Evolutionary conservation across 2,888 invertebrate species (phyloP).

Genomic region (Pandemis corylana): DNA sequence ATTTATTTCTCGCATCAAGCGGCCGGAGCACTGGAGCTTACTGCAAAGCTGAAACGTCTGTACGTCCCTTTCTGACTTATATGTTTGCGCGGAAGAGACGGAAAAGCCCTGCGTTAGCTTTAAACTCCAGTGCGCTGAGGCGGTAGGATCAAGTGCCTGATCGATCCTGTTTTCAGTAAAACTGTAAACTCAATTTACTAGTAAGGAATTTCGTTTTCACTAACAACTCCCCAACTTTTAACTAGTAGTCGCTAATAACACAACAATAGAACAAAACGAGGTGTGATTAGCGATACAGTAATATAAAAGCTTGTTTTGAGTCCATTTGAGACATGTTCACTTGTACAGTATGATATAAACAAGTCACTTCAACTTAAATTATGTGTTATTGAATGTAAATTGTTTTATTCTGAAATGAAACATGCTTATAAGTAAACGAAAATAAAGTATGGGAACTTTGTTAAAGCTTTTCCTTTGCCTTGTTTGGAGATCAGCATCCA

Average conservation of each 20-base stretch:
- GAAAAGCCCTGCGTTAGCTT: not conserved
- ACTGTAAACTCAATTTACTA: slow-evolving; percentile 39
- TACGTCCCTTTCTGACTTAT: not conserved
- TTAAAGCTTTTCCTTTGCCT: slow-evolving; percentile 64
- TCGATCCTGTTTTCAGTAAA: slow-evolving; percentile 35
- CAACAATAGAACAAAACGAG: slow-evolving; percentile 60
- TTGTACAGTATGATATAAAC: slow-evolving; percentile 78
- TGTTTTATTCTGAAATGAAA: slow-evolving; percentile 83
- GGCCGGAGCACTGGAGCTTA: slow-evolving; percentile 10
- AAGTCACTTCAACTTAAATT: slow-evolving; percentile 83
- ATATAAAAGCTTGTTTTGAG: slow-evolving; percentile 51
- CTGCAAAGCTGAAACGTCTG: not conserved
- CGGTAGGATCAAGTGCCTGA: not conserved
- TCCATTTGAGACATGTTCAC: slow-evolving; percentile 51
- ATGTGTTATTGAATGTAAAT: slow-evolving; percentile 83
- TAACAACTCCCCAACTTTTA: slow-evolving; percentile 67
- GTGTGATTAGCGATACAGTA: slow-evolving; percentile 60
- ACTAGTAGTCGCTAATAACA: slow-evolving; percentile 63
- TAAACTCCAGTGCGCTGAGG: not conserved
- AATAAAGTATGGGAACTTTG: slow-evolving; percentile 83
- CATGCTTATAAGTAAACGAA: slow-evolving; percentile 84
- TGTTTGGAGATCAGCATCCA: not conserved
- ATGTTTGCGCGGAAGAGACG: slow-evolving; percentile 1
- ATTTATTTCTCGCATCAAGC: slow-evolving; percentile 62
- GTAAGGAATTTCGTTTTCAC: slow-evolving; percentile 54